Evolutionary conservation across 1,140 invertebrate genomes (phyloP).

Genomic region (Lamellibrachia luymesi): DNA sequence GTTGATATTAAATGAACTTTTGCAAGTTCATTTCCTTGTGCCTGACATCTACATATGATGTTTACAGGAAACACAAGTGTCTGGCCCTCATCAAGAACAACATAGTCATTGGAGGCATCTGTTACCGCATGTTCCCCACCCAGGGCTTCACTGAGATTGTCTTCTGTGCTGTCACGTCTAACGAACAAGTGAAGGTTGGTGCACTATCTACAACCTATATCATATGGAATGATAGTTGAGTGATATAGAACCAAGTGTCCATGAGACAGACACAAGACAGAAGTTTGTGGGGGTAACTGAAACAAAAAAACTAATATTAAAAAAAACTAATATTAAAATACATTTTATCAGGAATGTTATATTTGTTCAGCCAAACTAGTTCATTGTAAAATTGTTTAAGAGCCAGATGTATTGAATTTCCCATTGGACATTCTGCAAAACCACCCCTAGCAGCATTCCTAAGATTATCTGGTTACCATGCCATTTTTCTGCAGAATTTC

Average conservation of each 20-base stretch:
- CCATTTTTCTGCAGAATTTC: no score
- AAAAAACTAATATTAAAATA: no score
- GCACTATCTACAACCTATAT: not conserved
- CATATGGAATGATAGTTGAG: not conserved
- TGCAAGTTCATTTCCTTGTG: no score
- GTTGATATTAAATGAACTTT: no score
- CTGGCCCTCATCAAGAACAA: slow-evolving; percentile 85
- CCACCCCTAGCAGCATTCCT: no score
- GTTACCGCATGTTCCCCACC: slow-evolving; percentile 90
- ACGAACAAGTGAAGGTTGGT: slow-evolving; percentile 80
- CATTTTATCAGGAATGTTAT: not conserved
- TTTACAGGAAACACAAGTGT: slow-evolving; percentile 86
- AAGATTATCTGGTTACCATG: no score
- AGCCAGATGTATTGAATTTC: no score
- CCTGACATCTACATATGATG: slow-evolving; percentile 9
- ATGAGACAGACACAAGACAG: not conserved
- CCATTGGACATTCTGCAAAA: no score
- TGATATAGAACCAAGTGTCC: not conserved
- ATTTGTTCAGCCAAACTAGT: no score
- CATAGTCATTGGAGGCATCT: slow-evolving; percentile 94
- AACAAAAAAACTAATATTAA: not conserved
- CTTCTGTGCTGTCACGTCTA: slow-evolving; percentile 94
- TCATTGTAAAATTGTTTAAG: no score
- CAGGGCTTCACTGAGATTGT: slow-evolving; percentile 99
- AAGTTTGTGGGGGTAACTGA: not conserved